Evolutionary conservation across 2,888 invertebrate genomes (phyloP).

Genomic region (Cryptocheilus praepositus): DNA sequence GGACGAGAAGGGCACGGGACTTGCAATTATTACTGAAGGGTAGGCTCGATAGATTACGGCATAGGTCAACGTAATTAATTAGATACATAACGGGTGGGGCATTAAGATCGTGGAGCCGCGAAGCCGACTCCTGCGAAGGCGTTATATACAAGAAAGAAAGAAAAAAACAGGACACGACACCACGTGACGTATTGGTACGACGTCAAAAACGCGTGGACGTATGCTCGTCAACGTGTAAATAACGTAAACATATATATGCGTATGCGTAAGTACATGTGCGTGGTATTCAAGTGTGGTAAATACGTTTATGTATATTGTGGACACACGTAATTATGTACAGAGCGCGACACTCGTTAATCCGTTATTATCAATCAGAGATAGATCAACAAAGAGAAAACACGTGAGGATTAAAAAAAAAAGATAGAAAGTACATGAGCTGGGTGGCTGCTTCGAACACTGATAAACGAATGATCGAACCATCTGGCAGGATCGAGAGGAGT

Average conservation of each 20-base stretch:
- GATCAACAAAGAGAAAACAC: slow-evolving; percentile 3
- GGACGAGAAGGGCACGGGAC: no score
- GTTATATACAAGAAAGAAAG: slow-evolving; percentile 22
- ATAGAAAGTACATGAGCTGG: slow-evolving; percentile 27
- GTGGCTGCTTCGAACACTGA: slow-evolving; percentile 42
- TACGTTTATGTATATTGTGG: slow-evolving; percentile 1
- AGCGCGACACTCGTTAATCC: slow-evolving; percentile 42
- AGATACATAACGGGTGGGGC: neutral
- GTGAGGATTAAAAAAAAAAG: slow-evolving; percentile 14
- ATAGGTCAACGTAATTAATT: no score
- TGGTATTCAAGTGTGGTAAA: neutral
- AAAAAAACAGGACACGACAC: slow-evolving; percentile 37
- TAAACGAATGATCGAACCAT: slow-evolving; percentile 38
- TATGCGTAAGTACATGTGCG: slow-evolving; percentile 12
- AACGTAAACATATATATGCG: slow-evolving; percentile 11
- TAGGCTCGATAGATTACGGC: no score
- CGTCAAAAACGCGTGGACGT: neutral
- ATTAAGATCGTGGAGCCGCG: slow-evolving; percentile 6
- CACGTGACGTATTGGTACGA: slow-evolving; percentile 11
- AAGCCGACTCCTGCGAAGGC: slow-evolving; percentile 25
- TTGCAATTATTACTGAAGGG: no score
- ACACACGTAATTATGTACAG: slow-evolving; percentile 47
- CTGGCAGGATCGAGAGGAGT: slow-evolving; percentile 44
- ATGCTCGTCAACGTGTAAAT: neutral
- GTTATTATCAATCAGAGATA: slow-evolving; percentile 43